phyloP scores from a whole-genome alignment of 2,888 invertebrate genomes.

The Eulithis testata region DNA sequence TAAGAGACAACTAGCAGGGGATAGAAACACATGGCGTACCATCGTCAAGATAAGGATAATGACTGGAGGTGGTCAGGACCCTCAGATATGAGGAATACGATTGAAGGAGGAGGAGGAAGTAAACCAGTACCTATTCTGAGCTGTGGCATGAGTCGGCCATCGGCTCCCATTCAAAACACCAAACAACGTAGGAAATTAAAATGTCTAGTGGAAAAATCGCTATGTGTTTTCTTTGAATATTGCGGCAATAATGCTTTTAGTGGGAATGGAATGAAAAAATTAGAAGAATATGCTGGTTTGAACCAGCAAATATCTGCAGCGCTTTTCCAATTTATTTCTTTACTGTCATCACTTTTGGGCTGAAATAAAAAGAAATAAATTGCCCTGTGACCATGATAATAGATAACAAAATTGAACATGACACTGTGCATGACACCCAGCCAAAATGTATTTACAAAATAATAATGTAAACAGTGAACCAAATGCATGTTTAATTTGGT shows the following conservation, averaged over 20 bases:
- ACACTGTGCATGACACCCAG: slow-evolving; percentile 21
- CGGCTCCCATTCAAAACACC: slow-evolving; percentile 38
- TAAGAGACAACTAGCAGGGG: no score
- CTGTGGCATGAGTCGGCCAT: slow-evolving; percentile 27
- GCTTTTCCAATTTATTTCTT: neutral
- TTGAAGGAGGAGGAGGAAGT: no score
- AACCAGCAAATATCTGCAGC: neutral
- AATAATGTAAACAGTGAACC: slow-evolving; percentile 30
- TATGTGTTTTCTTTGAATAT: slow-evolving; percentile 39
- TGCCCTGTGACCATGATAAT: slow-evolving; percentile 7
- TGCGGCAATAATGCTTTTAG: slow-evolving; percentile 37
- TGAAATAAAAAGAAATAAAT: slow-evolving; percentile 5
- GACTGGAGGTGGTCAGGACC: no score
- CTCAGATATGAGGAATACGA: no score
- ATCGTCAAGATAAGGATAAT: no score
- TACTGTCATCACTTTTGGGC: neutral
- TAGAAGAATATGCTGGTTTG: slow-evolving; percentile 21
- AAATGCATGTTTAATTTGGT: slow-evolving; percentile 30
- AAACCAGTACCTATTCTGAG: neutral
- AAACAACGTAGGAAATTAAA: slow-evolving; percentile 44
- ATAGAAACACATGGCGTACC: no score
- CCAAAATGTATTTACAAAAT: slow-evolving; percentile 23
- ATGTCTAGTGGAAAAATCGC: slow-evolving; percentile 40
- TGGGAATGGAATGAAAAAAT: slow-evolving; percentile 23
- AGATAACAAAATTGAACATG: slow-evolving; percentile 19